Percentiles rank a stretch among this genome's conserved stretches.
Evolutionary conservation across 2,888 invertebrate species (phyloP).

Genomic region (Priocnemis perturbator): DNA sequence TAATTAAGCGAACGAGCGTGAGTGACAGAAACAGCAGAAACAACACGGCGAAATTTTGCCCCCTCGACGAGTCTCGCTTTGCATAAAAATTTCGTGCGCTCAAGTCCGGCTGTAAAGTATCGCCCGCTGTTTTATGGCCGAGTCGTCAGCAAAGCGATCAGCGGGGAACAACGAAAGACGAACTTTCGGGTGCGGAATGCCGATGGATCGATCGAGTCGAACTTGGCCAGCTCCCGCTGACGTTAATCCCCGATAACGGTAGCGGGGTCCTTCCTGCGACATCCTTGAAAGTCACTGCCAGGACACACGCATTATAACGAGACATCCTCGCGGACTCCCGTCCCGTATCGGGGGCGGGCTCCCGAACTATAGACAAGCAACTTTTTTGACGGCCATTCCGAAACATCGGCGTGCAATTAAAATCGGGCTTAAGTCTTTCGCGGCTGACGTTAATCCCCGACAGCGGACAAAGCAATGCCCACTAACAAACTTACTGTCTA

Average conservation of each 20-base stretch:
- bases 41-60: too few relatives aligned
- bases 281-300: slow-evolving; percentile 13
- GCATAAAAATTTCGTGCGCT: too few relatives aligned
- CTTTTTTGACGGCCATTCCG: slow-evolving; percentile 21
- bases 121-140: too few relatives aligned
- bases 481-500: too few relatives aligned
- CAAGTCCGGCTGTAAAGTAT: too few relatives aligned
- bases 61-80: too few relatives aligned
- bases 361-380: slow-evolving; percentile 22
- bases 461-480: slow-evolving; percentile 3
- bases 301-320: slow-evolving; percentile 19
- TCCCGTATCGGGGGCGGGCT: slow-evolving; percentile 2
- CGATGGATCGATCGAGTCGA: too few relatives aligned
- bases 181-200: too few relatives aligned
- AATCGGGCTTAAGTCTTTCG: slow-evolving; percentile 39
- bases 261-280: slow-evolving; percentile 35
- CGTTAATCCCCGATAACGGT: slow-evolving; percentile 48
- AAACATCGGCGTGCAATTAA: slow-evolving; percentile 46
- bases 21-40: too few relatives aligned
- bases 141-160: too few relatives aligned
- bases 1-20: too few relatives aligned
- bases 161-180: too few relatives aligned
- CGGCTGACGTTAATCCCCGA: slow-evolving; percentile 46
- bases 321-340: slow-evolving; percentile 34
- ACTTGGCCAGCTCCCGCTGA: slow-evolving; percentile 12